phyloP scores from a whole-genome alignment of 1,140 invertebrate species.

The Drosophila melanogaster region DNA sequence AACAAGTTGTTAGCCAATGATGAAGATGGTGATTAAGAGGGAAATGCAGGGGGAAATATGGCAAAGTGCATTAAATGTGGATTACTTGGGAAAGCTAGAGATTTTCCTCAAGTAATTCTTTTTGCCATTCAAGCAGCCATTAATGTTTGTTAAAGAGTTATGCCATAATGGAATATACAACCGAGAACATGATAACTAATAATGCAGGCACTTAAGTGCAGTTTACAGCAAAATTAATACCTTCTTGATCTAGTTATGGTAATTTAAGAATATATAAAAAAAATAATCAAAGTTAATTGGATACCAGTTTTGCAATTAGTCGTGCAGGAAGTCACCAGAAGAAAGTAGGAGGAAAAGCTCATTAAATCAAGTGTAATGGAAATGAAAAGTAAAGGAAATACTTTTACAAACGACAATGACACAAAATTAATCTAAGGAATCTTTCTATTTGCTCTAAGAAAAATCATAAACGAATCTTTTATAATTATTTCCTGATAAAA shows the following conservation, averaged over 20 bases:
- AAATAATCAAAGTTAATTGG: slow-evolving; percentile 9
- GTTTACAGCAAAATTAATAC: slow-evolving; percentile 6
- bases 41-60: slow-evolving; percentile 28
- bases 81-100: slow-evolving; percentile 33
- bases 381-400: slow-evolving; percentile 1
- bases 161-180: slow-evolving; percentile 1
- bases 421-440: background rate
- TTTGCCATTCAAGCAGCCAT: background rate
- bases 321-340: slow-evolving; percentile 13
- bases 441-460: background rate
- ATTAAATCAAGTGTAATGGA: slow-evolving; percentile 15
- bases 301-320: slow-evolving; percentile 24
- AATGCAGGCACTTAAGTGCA: slow-evolving; percentile 15
- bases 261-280: slow-evolving; percentile 15
- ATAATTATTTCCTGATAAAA: slow-evolving; percentile 16
- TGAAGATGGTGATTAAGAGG: background rate
- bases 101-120: background rate
- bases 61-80: slow-evolving; percentile 67
- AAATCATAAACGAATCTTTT: background rate
- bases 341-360: slow-evolving; percentile 24
- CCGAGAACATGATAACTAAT: slow-evolving; percentile 11
- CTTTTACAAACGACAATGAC: background rate
- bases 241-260: slow-evolving; percentile 39
- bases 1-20: slow-evolving; percentile 21
- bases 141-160: slow-evolving; percentile 19